Evolutionary conservation across 2,888 invertebrate species (phyloP).

Genomic region (Eugnorisma glareosa): DNA sequence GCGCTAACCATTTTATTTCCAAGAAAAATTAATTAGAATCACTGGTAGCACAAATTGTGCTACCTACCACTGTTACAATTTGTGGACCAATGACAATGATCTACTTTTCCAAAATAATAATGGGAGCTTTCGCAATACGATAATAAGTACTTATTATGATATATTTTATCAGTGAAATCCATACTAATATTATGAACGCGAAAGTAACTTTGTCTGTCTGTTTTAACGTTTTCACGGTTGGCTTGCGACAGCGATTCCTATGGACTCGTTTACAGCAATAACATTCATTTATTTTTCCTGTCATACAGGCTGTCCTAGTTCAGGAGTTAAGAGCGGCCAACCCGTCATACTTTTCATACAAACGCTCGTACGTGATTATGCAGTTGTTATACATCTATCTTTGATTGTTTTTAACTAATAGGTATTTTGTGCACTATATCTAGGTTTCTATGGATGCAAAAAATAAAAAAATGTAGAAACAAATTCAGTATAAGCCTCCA

Average conservation of each 20-base stretch:
- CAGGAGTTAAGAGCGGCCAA: no score
- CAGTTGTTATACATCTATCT: no score
- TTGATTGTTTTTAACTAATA: no score
- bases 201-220: slow-evolving; percentile 14
- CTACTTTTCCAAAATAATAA: neutral
- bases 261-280: neutral
- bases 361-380: no score
- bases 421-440: no score
- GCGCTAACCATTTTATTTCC: slow-evolving; percentile 59
- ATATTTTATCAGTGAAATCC: slow-evolving; percentile 23
- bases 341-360: no score
- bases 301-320: no score
- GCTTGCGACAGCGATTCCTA: neutral
- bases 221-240: neutral
- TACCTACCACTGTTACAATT: neutral
- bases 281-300: no score
- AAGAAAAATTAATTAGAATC: neutral
- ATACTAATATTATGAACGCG: neutral
- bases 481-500: no score
- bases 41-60: slow-evolving; percentile 9
- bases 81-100: slow-evolving; percentile 13
- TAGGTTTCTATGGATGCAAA: no score
- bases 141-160: neutral
- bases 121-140: neutral
- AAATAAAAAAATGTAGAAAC: no score